Conservation (phyloP, 2,888 invertebrate genomes). For the Azorinus chamasolen region DNA sequence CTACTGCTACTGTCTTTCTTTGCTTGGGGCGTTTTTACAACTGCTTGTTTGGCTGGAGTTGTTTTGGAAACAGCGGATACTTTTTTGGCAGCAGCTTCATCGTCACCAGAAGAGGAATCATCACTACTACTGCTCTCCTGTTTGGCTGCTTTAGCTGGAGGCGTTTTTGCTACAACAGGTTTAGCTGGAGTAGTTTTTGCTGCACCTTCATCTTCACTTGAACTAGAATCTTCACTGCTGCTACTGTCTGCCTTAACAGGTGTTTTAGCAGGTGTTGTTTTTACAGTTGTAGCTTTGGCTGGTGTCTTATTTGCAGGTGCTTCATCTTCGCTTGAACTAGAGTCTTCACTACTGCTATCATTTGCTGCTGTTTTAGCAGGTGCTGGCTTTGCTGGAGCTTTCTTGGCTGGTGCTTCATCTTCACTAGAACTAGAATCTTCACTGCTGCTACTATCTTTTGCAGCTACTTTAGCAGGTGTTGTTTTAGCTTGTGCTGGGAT, state of each 20-base stretch:
- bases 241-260: constrained; percentile 24
- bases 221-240: constrained; percentile 37
- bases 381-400: constrained; percentile 7
- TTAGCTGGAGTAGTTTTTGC: constrained; percentile 14
- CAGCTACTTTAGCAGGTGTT: constrained; percentile 25
- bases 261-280: constrained; percentile 17
- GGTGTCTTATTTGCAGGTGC: constrained; percentile 13
- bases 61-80: constrained; percentile 26
- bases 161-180: constrained; percentile 13
- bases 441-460: constrained; percentile 57
- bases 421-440: constrained; percentile 46
- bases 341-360: constrained; percentile 28
- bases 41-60: constrained; percentile 28
- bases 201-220: constrained; percentile 47
- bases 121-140: constrained; percentile 53
- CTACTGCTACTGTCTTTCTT: constrained; percentile 55
- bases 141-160: constrained; percentile 17
- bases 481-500: constrained; percentile 26
- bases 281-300: constrained; percentile 5
- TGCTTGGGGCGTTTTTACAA: constrained; percentile 9
- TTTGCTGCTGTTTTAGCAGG: constrained; percentile 31
- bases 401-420: constrained; percentile 28
- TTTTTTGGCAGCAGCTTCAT: constrained; percentile 21
- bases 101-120: constrained; percentile 57
- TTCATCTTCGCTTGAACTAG: constrained; percentile 42